A percentile compares a stretch with the other conserved stretches of the same genome.
These are phyloP conservation scores for Hirtodrosophila cameraria DNA, from an alignment of 2,888 invertebrate species.

Conservation along the genomic window DNA sequence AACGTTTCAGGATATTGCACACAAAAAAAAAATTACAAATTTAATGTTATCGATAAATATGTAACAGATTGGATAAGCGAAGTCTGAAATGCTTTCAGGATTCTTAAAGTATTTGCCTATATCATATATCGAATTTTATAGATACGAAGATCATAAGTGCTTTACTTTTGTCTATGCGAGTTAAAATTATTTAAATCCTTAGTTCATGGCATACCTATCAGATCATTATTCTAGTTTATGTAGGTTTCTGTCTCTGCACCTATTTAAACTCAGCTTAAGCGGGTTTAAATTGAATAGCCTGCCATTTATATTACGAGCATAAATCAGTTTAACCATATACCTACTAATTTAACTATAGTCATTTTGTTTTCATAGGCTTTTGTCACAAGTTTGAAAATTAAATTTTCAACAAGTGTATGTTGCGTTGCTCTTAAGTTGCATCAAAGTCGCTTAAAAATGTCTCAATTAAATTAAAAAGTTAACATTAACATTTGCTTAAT, in stretches of 20 bases:
- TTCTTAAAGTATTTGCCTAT: too few species aligned
- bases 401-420: too few species aligned
- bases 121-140: too few species aligned
- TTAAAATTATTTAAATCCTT: too few species aligned
- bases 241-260: constrained; percentile 12
- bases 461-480: not conserved
- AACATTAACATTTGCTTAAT: constrained; percentile 1
- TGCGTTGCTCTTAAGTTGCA: not conserved
- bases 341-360: not conserved
- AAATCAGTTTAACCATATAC: constrained; percentile 20
- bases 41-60: too few species aligned
- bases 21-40: too few species aligned
- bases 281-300: constrained; percentile 51
- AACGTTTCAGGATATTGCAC: too few species aligned
- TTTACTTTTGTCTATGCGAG: too few species aligned
- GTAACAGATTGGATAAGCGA: too few species aligned
- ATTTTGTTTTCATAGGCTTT: not conserved
- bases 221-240: constrained; percentile 8
- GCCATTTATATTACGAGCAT: constrained; percentile 36
- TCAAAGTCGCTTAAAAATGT: not conserved
- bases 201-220: not conserved
- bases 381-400: not conserved
- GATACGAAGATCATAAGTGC: too few species aligned
- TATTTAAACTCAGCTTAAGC: constrained; percentile 46
- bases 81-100: too few species aligned